Conservation (phyloP, 2,797 vertebrate species). For the Malacoctenus gilli region DNA sequence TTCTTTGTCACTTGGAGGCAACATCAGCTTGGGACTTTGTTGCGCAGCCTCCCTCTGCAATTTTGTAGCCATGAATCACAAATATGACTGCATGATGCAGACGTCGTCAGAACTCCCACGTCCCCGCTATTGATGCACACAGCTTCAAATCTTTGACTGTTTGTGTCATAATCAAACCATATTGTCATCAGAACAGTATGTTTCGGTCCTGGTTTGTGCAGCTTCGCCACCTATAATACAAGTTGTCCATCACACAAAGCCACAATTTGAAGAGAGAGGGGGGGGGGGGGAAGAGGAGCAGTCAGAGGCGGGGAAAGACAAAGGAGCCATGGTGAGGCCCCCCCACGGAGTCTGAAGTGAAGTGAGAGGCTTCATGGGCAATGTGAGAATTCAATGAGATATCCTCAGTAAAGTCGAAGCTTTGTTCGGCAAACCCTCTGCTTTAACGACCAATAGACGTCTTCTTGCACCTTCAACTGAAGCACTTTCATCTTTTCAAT, state of each 20-base stretch:
- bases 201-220: constrained; percentile 14
- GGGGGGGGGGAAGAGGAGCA: not conserved
- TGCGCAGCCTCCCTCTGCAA: not conserved
- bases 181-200: constrained; percentile 14
- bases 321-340: constrained; percentile 37
- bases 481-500: too few species aligned
- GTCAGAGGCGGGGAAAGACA: constrained; percentile 16
- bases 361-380: constrained; percentile 4
- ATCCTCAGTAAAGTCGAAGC: constrained; percentile 9
- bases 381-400: constrained; percentile 23
- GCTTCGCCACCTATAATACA: constrained; percentile 2
- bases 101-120: constrained; percentile 2
- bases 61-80: constrained; percentile 1
- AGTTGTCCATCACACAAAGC: too few species aligned
- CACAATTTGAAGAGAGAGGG: not conserved
- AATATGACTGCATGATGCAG: not conserved
- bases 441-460: constrained; percentile 15
- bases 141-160: constrained; percentile 13
- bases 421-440: constrained; percentile 36
- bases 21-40: not conserved
- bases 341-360: constrained; percentile 20
- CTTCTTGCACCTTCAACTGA: too few species aligned
- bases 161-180: constrained; percentile 9
- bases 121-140: not conserved
- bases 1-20: constrained; percentile 1